Evolutionary conservation across 2,888 invertebrate genomes (phyloP).

Genomic region (Cyaniris semiargus): DNA sequence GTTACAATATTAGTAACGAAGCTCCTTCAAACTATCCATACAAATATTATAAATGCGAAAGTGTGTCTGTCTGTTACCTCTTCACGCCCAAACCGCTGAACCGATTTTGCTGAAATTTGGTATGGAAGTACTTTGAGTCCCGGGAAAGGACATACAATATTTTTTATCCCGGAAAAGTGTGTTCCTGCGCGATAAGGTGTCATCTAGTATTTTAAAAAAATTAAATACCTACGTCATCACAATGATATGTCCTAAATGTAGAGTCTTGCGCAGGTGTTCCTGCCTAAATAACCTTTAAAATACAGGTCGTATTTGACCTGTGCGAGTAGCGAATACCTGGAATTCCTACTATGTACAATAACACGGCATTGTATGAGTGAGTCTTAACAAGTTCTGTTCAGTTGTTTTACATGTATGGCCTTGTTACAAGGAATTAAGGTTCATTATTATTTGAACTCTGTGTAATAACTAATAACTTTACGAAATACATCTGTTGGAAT

Average conservation of each 20-base stretch:
- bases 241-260: neutral
- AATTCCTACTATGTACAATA: neutral
- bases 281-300: neutral
- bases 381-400: neutral
- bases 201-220: too few species aligned
- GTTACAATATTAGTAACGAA: too few species aligned
- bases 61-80: too few species aligned
- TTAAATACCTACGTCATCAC: neutral
- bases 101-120: too few species aligned
- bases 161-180: too few species aligned
- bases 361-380: neutral
- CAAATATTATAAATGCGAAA: too few species aligned
- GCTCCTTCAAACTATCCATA: too few species aligned
- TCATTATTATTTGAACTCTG: neutral
- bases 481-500: neutral
- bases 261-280: neutral
- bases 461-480: neutral
- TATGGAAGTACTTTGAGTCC: too few species aligned
- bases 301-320: constrained; percentile 16
- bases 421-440: neutral
- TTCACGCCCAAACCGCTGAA: too few species aligned
- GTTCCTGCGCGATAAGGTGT: too few species aligned
- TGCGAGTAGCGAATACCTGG: neutral
- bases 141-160: too few species aligned
- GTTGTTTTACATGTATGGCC: neutral